Evolutionary conservation across 2,888 invertebrate genomes (phyloP), one percentile per base, ranked within the genome.

Genomic region (Machimus rusticus): DNA sequence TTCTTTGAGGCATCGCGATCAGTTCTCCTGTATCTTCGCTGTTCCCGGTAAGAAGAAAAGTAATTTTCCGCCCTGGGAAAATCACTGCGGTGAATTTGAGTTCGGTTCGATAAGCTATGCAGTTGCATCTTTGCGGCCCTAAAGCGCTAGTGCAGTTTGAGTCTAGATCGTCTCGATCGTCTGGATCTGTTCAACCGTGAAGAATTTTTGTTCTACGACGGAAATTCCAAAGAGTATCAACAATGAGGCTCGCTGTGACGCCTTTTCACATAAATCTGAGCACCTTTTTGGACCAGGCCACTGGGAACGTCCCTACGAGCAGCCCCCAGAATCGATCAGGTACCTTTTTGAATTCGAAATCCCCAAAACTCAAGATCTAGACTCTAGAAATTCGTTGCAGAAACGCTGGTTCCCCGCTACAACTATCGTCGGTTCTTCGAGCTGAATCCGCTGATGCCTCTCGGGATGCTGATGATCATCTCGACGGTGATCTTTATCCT

Each of bases 381-480:
- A 74, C 5, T 9, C 8, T 23, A 28, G 5, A 28, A 2, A 74
- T 19, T 28, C 34, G 39, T 43, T 51, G 16, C 51, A 82, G 82
- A 82, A 19, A 82, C 16, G 66, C 37, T 43, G 46, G 34, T 46
- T n/a, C 74, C 74, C 0, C 74, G 51, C 1, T 66, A 66, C 23
- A 74, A 79, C 39, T 87, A 66, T 39, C 74, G 78, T 1, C 66
- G 87, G 8, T 79, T 55, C 16, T 87, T 88, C 9, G 89, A 90
- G 78, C 85, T 90, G 77, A 89, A 89, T 74, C 90, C 90, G 2
- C 78, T 90, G 78, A 79, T 90, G 81, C 90, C 90, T 34, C 89
- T 90, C 81, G 88, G 89, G 8, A 87, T 90, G 85, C 88, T 90
- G 78, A 79, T 90, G 51, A 89, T 90, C n/a, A 86, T 90, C 39